A percentile compares a stretch with the other conserved stretches of the same genome.
Evolutionary conservation across 2,113 vertebrate species (phyloP).

Genomic region (Corythoichthys intestinalis): DNA sequence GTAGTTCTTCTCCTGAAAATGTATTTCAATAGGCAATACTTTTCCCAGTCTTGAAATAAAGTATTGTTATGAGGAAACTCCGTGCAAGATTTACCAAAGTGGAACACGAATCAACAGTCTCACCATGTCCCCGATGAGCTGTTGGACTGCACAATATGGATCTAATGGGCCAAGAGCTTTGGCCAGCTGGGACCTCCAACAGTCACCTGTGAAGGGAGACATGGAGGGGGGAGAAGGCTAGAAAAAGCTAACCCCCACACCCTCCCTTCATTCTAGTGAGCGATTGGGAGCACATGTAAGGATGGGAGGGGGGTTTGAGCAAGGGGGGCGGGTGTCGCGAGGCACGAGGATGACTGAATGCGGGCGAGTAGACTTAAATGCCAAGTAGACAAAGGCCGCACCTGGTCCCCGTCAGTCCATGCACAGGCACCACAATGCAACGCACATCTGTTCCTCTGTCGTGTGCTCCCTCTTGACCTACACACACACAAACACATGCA

Average conservation of each 20-base stretch:
- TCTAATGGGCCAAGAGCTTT: background rate
- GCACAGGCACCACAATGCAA: slow-evolving; percentile 9
- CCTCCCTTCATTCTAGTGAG: background rate
- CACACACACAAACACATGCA: slow-evolving; percentile 4
- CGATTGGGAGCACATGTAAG: slow-evolving; percentile 1
- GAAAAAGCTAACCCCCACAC: background rate
- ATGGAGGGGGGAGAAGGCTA: background rate
- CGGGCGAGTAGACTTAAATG: slow-evolving; percentile 14
- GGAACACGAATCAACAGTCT: background rate
- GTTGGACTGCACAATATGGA: background rate
- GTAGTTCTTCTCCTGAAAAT: too few species aligned
- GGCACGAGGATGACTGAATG: slow-evolving; percentile 8
- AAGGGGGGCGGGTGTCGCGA: background rate
- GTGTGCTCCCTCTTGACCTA: slow-evolving; percentile 12
- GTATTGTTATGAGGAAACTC: background rate
- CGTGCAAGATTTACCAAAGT: background rate
- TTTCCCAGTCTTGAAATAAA: background rate
- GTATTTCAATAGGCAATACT: background rate
- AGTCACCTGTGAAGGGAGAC: slow-evolving; percentile 10
- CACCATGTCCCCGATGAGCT: background rate
- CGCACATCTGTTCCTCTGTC: slow-evolving; percentile 16
- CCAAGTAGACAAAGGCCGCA: slow-evolving; percentile 13
- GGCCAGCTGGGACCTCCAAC: slow-evolving; percentile 13
- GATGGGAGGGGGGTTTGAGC: background rate
- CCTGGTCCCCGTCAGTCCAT: slow-evolving; percentile 11